Percentiles rank a stretch among this genome's conserved stretches.
These are phyloP conservation scores for Anableps anableps DNA, from an alignment of 2,797 vertebrate species.

Conservation along the genomic window DNA sequence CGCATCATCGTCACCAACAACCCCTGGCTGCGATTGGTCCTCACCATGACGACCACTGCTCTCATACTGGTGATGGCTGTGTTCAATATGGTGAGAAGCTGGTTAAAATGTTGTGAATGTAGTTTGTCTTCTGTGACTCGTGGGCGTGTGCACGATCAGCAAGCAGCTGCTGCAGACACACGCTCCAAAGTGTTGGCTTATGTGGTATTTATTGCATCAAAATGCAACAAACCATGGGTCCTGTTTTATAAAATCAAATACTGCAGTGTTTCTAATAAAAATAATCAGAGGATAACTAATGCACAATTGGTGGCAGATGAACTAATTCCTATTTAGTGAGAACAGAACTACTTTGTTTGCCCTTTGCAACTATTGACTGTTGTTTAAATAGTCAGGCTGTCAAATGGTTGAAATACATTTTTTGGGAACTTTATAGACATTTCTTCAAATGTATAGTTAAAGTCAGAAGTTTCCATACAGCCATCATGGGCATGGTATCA, in stretches of 20 bases:
- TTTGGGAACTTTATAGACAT: background rate
- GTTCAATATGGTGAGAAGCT: constrained; percentile 94
- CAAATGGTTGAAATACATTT: background rate
- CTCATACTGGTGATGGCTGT: constrained; percentile 94
- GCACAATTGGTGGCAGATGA: background rate
- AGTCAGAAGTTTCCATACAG: background rate
- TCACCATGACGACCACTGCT: constrained; percentile 91
- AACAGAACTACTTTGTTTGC: background rate
- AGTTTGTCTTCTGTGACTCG: background rate
- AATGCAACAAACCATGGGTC: background rate
- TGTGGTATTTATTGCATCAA: background rate
- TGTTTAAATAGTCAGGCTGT: too few species aligned
- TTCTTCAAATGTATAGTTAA: background rate
- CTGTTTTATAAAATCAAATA: background rate
- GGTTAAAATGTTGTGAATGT: background rate
- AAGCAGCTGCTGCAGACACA: background rate
- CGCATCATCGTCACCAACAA: constrained; percentile 90
- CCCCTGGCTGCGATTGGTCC: constrained; percentile 91
- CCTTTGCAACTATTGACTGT: background rate
- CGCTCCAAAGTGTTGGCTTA: background rate
- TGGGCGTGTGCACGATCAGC: background rate
- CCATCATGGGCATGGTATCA: background rate
- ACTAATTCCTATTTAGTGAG: background rate
- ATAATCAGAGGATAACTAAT: background rate
- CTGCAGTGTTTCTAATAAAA: background rate